Conservation (phyloP, 2,888 invertebrate species). For the Drosophila macrothrix region DNA sequence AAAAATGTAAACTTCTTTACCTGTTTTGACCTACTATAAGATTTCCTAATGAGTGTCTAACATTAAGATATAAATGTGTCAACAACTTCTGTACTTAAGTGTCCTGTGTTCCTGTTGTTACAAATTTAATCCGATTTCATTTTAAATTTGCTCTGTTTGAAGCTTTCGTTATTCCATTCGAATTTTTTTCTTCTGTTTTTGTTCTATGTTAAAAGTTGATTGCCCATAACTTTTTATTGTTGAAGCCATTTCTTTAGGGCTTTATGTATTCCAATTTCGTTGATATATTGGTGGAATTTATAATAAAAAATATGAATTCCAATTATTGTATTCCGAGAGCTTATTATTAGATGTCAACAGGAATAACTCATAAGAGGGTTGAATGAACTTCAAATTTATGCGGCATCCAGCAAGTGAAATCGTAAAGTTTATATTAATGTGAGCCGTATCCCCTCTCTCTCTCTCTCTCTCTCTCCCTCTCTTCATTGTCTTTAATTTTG, state of each 20-base stretch:
- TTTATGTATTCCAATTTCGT: neutral
- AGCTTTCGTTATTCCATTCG: neutral
- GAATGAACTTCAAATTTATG: slow-evolving; percentile 33
- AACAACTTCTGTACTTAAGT: neutral
- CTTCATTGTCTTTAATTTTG: neutral
- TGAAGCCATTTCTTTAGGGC: neutral
- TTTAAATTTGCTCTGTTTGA: neutral
- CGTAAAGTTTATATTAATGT: slow-evolving; percentile 27
- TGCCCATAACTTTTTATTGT: slow-evolving; percentile 2
- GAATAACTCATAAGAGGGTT: slow-evolving; percentile 16
- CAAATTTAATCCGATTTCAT: neutral
- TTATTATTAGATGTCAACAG: neutral
- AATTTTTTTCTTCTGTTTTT: neutral
- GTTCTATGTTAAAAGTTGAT: neutral
- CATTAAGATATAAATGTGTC: neutral
- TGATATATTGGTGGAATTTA: slow-evolving; percentile 7
- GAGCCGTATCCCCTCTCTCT: neutral
- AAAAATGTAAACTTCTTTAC: neutral
- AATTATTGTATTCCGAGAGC: slow-evolving; percentile 11
- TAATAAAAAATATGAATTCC: slow-evolving; percentile 6
- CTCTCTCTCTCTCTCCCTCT: neutral
- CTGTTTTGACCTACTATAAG: neutral
- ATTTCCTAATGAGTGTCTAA: neutral
- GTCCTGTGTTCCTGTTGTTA: neutral
- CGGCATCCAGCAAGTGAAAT: slow-evolving; percentile 6